Base-by-base conservation (phyloP, 2,797 vertebrate species). In the Poeciliopsis paucimaculata region DNA sequence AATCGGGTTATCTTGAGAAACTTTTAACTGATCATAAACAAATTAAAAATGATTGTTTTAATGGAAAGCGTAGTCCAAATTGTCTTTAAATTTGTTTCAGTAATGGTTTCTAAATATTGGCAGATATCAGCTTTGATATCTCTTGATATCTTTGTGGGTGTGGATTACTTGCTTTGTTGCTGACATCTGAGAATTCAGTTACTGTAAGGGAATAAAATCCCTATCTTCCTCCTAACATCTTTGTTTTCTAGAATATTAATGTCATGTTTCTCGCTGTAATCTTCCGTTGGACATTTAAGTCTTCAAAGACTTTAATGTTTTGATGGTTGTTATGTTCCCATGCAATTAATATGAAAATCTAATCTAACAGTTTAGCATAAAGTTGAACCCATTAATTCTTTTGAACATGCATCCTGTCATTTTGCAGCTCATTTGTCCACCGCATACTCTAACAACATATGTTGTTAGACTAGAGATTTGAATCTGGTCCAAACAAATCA, bases 401-500 rank as follows among this genome's bases (percentile, higher is more conserved):
- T 36, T 41, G 23, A 70, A 70, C 43, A n/a, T n/a, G 39, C 43
- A 43, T 43, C 39, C 66, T 70, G 66, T 12, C 39, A 43, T 53
- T 73, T 53, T 20, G 10, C 39, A 41, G 8, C 46, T 82, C 2
- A 1, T 74, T 76, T 75, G 18, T 34, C 31, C 31, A 34, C 31
- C 31, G 1, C 31, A 34, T 34, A 34, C 31, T 34, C 31, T 34
- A 34, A 34, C 31, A 34, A 34, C 31, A 34, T 34, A 34, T 64
- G 0, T 51, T n/a, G 75, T 28, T 46, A 28, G 78, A 70, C 55
- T 53, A 20, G 1, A 73, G 31, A n/a, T 78, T 74, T 77, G 82
- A 34, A 3, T 77, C 74, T 57, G 47, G 55, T 43, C 60, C 45
- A 84, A 83, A 80, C 77, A 79, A 79, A 86, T 16, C 70, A 12